phyloP scores from a whole-genome alignment of 2,113 vertebrate species.

The Rhinichthys klamathensis region DNA sequence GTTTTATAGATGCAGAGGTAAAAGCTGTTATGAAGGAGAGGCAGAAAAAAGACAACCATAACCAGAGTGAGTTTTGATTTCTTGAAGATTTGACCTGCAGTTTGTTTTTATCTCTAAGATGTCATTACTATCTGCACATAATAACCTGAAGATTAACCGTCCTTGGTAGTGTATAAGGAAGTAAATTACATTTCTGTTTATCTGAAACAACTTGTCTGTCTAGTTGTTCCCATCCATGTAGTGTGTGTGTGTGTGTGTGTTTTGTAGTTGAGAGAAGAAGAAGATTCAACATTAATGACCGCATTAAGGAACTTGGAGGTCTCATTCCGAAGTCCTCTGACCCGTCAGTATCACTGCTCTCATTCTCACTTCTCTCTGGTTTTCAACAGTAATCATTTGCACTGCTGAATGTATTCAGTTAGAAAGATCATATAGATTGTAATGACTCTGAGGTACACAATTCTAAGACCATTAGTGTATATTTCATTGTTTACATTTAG shows the following conservation, averaged over 20 bases:
- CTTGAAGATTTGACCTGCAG: background rate
- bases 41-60: conserved; percentile 93
- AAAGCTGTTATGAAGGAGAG: conserved; percentile 87
- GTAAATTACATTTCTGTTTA: background rate
- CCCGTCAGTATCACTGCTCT: conserved; percentile 77
- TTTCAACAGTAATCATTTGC: background rate
- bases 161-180: background rate
- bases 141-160: background rate
- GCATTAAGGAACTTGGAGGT: conserved; percentile 89
- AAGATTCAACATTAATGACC: conserved; percentile 92
- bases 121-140: background rate
- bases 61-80: conserved; percentile 81
- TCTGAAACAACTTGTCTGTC: background rate
- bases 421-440: background rate
- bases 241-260: background rate
- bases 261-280: conserved; percentile 84
- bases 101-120: background rate
- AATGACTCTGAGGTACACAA: background rate
- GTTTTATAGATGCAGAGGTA: conserved; percentile 66
- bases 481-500: no score
- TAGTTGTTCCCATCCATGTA: background rate
- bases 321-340: conserved; percentile 86
- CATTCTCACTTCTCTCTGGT: conserved; percentile 33
- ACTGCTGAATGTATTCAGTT: background rate
- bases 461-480: no score